Conservation (phyloP, 1,140 invertebrate species). For the Drosophila mojavensis region DNA sequence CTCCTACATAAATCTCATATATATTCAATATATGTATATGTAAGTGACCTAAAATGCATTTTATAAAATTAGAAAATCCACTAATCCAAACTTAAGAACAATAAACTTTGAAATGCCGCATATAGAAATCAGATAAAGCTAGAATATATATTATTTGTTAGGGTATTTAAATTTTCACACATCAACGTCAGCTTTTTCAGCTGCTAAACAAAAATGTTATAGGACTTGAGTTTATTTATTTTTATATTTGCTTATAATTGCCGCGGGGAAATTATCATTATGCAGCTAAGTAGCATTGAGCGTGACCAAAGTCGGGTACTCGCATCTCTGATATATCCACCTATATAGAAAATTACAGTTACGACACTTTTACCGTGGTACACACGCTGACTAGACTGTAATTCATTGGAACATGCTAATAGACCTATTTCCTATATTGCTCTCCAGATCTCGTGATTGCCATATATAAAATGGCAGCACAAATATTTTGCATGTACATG, state of each 20-base stretch:
- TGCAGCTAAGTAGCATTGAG: conserved; percentile 36
- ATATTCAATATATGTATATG: too few species aligned
- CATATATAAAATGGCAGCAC: background rate
- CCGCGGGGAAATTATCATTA: conserved; percentile 33
- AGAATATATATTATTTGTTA: background rate
- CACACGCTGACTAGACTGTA: background rate
- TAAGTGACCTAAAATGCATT: too few species aligned
- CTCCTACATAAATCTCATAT: background rate
- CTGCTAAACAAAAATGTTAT: conserved; percentile 14
- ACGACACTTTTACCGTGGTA: conserved; percentile 15
- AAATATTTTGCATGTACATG: conserved; percentile 3
- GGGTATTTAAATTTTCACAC: conserved; percentile 19
- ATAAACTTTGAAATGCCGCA: too few species aligned
- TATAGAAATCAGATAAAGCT: too few species aligned
- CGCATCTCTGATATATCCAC: background rate
- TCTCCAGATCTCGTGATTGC: background rate
- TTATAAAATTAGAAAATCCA: too few species aligned
- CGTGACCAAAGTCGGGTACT: conserved; percentile 24
- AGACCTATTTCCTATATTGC: conserved; percentile 8
- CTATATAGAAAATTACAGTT: conserved; percentile 16
- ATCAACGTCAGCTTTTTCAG: background rate
- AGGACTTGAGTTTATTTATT: conserved; percentile 7
- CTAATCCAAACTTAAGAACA: too few species aligned
- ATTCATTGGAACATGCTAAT: conserved; percentile 6
- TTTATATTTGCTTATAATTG: conserved; percentile 17